These are phyloP conservation scores for Xestia ashworthii DNA, from an alignment of 2,888 invertebrate genomes.

Conservation along the genomic window DNA sequence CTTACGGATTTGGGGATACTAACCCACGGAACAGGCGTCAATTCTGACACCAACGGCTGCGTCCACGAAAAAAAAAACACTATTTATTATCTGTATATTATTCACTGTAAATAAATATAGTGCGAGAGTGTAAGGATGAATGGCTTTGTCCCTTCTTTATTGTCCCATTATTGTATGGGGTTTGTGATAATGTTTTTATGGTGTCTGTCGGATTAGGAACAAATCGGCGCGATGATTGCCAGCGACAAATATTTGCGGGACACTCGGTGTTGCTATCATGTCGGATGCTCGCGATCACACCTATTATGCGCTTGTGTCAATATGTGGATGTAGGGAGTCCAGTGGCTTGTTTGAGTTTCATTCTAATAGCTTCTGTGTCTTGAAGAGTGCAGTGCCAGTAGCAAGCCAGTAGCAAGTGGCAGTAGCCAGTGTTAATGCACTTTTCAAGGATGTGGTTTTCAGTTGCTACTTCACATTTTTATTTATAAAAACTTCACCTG, in stretches of 20 bases:
- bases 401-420: no score
- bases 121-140: conserved; percentile 78
- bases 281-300: conserved; percentile 75
- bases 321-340: conserved; percentile 53
- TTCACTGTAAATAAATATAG: conserved; percentile 87
- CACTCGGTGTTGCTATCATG: conserved; percentile 69
- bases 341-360: conserved; percentile 11
- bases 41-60: conserved; percentile 87
- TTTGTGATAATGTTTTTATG: conserved; percentile 81
- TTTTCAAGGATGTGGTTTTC: background rate
- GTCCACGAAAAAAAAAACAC: conserved; percentile 74
- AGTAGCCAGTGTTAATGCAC: conserved; percentile 20
- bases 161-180: conserved; percentile 79
- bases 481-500: background rate
- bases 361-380: conserved; percentile 29
- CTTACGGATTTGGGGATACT: conserved; percentile 62
- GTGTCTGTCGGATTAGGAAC: conserved; percentile 81
- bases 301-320: conserved; percentile 75
- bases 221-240: conserved; percentile 81
- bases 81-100: conserved; percentile 89
- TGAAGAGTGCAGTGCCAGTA: no score
- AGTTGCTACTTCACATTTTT: background rate
- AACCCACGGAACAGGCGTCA: conserved; percentile 77
- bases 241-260: conserved; percentile 86
- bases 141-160: conserved; percentile 81